Evolutionary conservation across 2,113 vertebrate species (phyloP).

Genomic region (Cavia aperea): DNA sequence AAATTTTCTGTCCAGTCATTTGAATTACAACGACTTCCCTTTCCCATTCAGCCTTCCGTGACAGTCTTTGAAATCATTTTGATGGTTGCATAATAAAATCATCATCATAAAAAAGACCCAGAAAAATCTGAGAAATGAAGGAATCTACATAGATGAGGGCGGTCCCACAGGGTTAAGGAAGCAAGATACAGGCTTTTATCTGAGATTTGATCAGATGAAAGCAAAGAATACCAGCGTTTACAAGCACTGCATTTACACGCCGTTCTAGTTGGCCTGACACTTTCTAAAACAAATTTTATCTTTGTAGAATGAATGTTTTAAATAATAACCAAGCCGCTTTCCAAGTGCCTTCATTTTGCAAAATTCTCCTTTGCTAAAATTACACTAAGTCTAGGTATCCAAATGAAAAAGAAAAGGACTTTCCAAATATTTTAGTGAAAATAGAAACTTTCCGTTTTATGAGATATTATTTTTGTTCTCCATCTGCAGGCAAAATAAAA

Average conservation of each 20-base stretch:
- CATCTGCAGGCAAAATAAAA: conserved; percentile 68
- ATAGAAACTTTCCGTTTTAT: conserved; percentile 68
- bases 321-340: conserved; percentile 48
- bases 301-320: conserved; percentile 46
- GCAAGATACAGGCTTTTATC: not conserved
- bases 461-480: conserved; percentile 69
- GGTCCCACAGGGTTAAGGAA: fast-evolving
- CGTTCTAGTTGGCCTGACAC: not conserved
- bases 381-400: conserved; percentile 9
- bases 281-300: conserved; percentile 53
- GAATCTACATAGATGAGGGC: fast-evolving
- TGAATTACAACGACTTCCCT: not conserved
- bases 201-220: fast-evolving
- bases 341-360: conserved; percentile 13
- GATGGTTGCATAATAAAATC: not conserved
- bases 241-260: not conserved
- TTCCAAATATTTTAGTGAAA: conserved; percentile 67
- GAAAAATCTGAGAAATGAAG: not conserved
- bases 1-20: not conserved
- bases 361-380: not conserved
- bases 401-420: conserved; percentile 64
- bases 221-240: not conserved
- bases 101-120: not conserved
- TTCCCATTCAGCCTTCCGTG: fast-evolving
- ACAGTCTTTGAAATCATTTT: not conserved